Evolutionary conservation across 2,888 invertebrate genomes (phyloP), one percentile per base, ranked within the genome.

Genomic region (Craniophora ligustri): DNA sequence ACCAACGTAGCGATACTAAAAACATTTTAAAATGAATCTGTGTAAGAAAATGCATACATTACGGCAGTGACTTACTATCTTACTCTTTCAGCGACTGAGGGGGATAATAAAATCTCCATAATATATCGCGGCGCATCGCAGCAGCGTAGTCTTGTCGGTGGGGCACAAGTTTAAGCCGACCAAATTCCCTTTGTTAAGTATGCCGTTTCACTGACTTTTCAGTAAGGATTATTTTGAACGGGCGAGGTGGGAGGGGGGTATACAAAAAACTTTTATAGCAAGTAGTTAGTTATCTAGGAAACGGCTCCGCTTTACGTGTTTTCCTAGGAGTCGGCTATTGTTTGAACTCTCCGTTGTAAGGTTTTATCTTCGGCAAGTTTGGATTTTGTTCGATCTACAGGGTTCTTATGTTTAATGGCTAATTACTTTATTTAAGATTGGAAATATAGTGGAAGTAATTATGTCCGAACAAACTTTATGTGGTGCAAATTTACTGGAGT

Each of bases 101-200:
- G 45, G 34, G 23, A 36, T 58, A 53, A 65, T 61, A 58, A 69
- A 49, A 53, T 70, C 53, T 54, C 49, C 57, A 51, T 55, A 61
- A 60, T 64, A 73, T 57, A 64, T 71, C 50, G 64, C 68, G 40
- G 51, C 50, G 38, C 55, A 70, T 49, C 67, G 54, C 13, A 36
- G 39, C 50, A 46, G 66, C 54, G 30, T 34, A 45, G 59, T 58
- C 31, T 26, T 61, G 63, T 67, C 59, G 61, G 46, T 64, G 64
- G 49, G 47, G 50, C 47, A 53, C 19, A 57, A 62, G 54, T 64
- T 57, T 60, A 72, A 69, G 67, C 49, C 57, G 50, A 38, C 59
- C 61, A 56, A 72, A 73, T 75, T 75, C 60, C 49, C 45, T 69
- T 72, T 69, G 75, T 67, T 72, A 72, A 66, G 75, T 68, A 68